phyloP scores from a whole-genome alignment of 2,797 vertebrate genomes.

The Pangasius macronema region DNA sequence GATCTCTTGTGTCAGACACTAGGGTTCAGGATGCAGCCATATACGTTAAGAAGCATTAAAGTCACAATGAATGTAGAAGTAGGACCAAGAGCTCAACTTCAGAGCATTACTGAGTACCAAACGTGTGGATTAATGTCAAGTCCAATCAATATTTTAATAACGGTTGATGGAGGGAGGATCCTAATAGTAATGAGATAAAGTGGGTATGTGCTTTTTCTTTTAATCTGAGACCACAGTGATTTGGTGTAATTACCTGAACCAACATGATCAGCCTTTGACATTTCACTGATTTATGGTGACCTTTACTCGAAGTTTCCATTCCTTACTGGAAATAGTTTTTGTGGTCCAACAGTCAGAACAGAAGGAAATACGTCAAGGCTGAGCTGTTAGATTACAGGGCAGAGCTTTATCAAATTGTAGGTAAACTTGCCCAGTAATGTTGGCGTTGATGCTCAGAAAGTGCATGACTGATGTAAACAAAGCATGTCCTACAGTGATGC shows the following conservation, averaged over 20 bases:
- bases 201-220: not conserved
- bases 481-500: not conserved
- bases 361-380: not conserved
- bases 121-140: not conserved
- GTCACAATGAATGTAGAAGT: not conserved
- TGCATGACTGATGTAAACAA: not conserved
- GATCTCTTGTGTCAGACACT: not conserved
- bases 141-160: not conserved
- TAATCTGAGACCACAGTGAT: not conserved
- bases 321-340: not conserved
- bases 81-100: not conserved
- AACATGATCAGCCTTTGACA: not conserved
- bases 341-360: not conserved
- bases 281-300: constrained; percentile 12
- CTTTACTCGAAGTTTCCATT: constrained; percentile 15
- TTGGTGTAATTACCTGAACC: not conserved
- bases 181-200: not conserved
- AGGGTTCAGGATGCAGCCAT: not conserved
- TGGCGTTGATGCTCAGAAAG: not conserved
- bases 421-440: not conserved
- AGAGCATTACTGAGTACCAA: not conserved
- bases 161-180: not conserved
- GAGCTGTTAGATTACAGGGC: not conserved
- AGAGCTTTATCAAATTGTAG: not conserved
- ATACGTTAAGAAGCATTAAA: not conserved